Evolutionary conservation across 2,797 vertebrate genomes (phyloP).

Genomic region (Podarcis siculus): DNA sequence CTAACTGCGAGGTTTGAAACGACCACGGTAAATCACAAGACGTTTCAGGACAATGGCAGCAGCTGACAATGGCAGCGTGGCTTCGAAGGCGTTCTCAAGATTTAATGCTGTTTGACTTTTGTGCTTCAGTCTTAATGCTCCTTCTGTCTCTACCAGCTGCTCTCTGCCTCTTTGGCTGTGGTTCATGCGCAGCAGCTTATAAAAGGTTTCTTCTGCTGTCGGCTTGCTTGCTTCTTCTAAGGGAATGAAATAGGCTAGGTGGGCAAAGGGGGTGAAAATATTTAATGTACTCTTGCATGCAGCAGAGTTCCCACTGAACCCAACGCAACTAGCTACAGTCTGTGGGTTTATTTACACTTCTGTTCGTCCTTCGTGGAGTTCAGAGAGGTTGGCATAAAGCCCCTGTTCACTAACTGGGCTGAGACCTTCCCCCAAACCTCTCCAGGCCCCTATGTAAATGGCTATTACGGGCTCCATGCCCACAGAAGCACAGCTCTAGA

Average conservation of each 20-base stretch:
- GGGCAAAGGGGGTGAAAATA: background rate
- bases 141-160: background rate
- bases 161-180: background rate
- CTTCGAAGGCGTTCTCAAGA: background rate
- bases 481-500: background rate
- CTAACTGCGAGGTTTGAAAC: background rate
- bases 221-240: too few relatives aligned
- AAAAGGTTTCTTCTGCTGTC: background rate
- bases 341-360: background rate
- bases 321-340: background rate
- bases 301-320: background rate
- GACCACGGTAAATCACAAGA: background rate
- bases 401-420: background rate
- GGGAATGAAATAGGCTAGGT: background rate
- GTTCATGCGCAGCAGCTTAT: background rate
- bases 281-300: too few relatives aligned
- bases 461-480: background rate
- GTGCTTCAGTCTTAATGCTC: background rate
- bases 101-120: conserved; percentile 7
- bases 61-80: background rate
- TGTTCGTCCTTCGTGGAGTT: background rate
- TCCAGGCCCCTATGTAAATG: background rate
- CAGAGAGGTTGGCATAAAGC: too few relatives aligned
- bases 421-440: background rate
- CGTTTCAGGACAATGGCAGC: fast-evolving